Evolutionary conservation across 2,113 vertebrate species (phyloP).

Genomic region (Tetraodon nigroviridis): DNA sequence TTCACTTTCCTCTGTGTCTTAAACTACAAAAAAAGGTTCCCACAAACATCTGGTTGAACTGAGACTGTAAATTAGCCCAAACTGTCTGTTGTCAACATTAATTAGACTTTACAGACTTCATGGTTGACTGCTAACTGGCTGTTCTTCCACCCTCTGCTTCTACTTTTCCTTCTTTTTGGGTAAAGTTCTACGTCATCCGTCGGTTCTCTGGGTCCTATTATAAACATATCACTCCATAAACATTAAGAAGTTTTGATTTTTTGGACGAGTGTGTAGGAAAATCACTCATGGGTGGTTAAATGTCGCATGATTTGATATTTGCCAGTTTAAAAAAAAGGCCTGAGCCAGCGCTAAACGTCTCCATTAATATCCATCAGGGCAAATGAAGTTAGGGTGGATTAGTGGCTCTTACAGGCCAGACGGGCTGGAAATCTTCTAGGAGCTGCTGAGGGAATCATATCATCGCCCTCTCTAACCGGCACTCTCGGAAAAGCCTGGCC

Average conservation of each 20-base stretch:
- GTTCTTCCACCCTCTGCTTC: too few relatives aligned
- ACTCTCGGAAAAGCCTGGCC: slow-evolving; percentile 17
- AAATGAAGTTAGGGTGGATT: slow-evolving; percentile 7
- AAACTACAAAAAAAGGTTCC: too few relatives aligned
- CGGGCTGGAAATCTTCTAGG: neutral
- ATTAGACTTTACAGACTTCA: too few relatives aligned
- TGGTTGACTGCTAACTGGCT: too few relatives aligned
- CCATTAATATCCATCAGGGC: slow-evolving; percentile 11
- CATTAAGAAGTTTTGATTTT: neutral
- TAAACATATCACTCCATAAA: neutral
- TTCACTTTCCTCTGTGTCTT: too few relatives aligned
- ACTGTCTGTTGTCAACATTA: too few relatives aligned
- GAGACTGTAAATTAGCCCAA: too few relatives aligned
- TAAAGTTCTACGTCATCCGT: neutral
- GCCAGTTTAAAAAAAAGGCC: slow-evolving; percentile 9
- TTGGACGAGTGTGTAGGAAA: neutral
- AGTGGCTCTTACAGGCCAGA: slow-evolving; percentile 1
- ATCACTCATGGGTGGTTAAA: neutral
- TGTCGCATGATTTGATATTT: slow-evolving; percentile 7
- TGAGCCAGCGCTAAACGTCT: slow-evolving; percentile 22
- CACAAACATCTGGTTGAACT: too few relatives aligned
- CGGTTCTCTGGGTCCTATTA: neutral
- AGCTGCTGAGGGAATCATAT: slow-evolving; percentile 11
- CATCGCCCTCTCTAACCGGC: slow-evolving; percentile 25
- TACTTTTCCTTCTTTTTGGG: neutral